Evolutionary conservation across 2,888 invertebrate species (phyloP), one percentile per base, ranked within the genome.

Genomic region (Brenthis daphne): DNA sequence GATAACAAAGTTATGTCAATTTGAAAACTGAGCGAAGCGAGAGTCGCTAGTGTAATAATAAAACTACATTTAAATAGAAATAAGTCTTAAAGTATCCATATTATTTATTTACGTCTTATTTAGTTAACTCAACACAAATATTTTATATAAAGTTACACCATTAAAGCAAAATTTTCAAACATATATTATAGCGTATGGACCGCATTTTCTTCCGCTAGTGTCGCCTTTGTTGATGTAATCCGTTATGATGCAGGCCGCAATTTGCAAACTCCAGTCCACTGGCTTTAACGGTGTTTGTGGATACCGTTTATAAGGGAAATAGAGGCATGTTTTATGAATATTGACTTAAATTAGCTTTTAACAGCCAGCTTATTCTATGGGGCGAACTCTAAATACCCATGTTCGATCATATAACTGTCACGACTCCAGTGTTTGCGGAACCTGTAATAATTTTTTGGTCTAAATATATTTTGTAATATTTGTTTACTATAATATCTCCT

Each of bases 261-360:
- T 87, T 86, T 85, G 82, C 79, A 74, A 84, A 82, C 82, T 76
- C 79, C 80, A 77, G 80, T 73, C 75, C 75, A 71, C 73, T 56
- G 57, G 60, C 69, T 57, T 80, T 85, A 86, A 85, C 85, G 86
- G 85, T 82, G 67, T 68, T 76, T 72, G 75, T 72, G 78, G 79
- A 81, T 82, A 81, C 83, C 82, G 82, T 82, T 84, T 81, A 82
- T 79, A 80, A 81, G 79, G 79, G 79, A 83, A 86, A 82, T 80
- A 73, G 76, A 78, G 74, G 74, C 78, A 77, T 65, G 57, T 76
- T 77, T 77, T 79, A 80, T 77, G 78, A 79, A 79, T 79, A 81
- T 78, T 77, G 75, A 74, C 74, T 74, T 74, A 68, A 65, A 71
- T 68, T 70, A 70, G 70, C 67, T 65, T 68, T 64, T 66, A 71